Conservation (phyloP, 2,113 vertebrate species). For the Antennarius striatus region DNA sequence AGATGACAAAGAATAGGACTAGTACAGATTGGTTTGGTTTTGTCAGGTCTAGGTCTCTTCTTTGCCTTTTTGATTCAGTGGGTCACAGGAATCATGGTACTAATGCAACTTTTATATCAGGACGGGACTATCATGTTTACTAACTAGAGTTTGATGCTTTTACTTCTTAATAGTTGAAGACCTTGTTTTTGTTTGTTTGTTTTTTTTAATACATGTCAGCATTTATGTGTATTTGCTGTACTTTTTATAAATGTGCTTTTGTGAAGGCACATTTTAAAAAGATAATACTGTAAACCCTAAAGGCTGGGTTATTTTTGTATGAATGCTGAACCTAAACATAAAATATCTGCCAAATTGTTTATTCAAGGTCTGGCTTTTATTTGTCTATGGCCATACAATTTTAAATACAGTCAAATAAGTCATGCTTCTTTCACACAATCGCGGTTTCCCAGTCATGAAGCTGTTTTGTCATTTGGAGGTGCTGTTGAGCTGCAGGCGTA, state of each 20-base stretch:
- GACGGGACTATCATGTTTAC: slow-evolving; percentile 10
- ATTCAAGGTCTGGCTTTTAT: too few species aligned
- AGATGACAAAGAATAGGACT: too few species aligned
- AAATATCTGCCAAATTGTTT: background rate
- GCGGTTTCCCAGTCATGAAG: background rate
- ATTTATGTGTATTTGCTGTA: slow-evolving; percentile 14
- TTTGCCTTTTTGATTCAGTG: slow-evolving; percentile 1
- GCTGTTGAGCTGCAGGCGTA: slow-evolving; percentile 48
- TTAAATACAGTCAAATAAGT: background rate
- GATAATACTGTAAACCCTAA: background rate
- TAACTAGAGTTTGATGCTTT: background rate
- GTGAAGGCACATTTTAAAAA: slow-evolving; percentile 8
- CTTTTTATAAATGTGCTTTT: background rate
- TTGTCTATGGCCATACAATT: too few species aligned
- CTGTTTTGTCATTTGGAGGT: slow-evolving; percentile 46
- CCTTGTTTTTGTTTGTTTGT: background rate
- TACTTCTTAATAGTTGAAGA: slow-evolving; percentile 1
- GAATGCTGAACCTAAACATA: background rate
- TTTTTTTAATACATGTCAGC: background rate
- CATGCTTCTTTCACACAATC: too few species aligned
- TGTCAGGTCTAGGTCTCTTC: background rate
- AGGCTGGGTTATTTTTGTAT: too few species aligned
- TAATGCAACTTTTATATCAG: slow-evolving; percentile 28
- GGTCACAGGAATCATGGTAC: background rate
- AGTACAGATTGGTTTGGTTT: slow-evolving; percentile 5